Evolutionary conservation across 2,113 vertebrate species (phyloP).

Genomic region (Ploceus nigricollis): DNA sequence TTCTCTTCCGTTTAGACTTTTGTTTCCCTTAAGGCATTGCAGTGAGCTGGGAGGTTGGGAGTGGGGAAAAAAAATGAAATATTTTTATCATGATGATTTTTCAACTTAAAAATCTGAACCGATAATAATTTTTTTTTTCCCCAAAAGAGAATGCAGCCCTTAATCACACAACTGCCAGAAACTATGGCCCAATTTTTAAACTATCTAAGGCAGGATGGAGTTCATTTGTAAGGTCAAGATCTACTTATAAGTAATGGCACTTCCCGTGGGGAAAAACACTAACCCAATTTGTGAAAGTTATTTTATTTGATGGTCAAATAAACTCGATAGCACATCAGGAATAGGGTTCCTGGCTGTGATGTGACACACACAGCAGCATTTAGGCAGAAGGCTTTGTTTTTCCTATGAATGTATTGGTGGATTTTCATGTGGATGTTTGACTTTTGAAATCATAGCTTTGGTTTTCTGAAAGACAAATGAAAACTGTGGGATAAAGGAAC

Average conservation of each 20-base stretch:
- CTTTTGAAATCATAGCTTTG: not conserved
- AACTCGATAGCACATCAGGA: not conserved
- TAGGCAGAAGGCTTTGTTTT: not conserved
- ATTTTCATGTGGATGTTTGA: not conserved
- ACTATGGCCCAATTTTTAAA: not conserved
- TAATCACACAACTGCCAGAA: not conserved
- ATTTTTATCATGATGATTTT: not conserved
- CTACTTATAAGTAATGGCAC: slow-evolving; percentile 2
- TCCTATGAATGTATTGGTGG: not conserved
- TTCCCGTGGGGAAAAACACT: slow-evolving; percentile 23
- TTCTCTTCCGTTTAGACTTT: not conserved
- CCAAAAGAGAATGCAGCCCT: not conserved
- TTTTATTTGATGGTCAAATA: slow-evolving; percentile 23
- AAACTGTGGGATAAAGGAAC: not conserved
- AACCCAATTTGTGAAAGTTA: slow-evolving; percentile 11
- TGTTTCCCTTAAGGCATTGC: not conserved
- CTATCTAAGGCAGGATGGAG: not conserved
- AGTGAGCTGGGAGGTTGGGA: not conserved
- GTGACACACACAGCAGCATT: not conserved
- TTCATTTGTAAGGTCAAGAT: slow-evolving; percentile 22
- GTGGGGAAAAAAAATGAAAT: rapidly evolving
- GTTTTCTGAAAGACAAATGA: not conserved
- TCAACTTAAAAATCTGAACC: not conserved
- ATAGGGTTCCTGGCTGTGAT: not conserved
- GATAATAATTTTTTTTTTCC: not conserved